Conservation (phyloP, 1,140 invertebrate genomes). For the Heliconius hermathena region DNA sequence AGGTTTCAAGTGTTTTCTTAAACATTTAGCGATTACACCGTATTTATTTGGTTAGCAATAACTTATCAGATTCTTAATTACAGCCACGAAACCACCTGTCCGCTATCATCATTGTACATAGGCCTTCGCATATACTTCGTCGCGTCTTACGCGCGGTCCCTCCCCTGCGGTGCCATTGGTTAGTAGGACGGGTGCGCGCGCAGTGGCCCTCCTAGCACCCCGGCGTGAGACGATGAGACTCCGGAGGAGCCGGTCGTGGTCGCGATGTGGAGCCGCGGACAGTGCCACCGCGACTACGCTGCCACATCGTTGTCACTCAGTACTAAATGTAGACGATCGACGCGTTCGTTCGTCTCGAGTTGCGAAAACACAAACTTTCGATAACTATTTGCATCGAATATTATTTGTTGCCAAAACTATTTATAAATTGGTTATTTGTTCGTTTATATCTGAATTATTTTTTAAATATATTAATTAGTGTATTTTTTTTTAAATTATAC, state of each 20-base stretch:
- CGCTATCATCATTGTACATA: constrained; percentile 80
- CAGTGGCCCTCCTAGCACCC: constrained; percentile 70
- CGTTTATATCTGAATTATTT: constrained; percentile 13
- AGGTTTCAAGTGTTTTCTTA: constrained; percentile 65
- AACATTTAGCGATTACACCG: constrained; percentile 66
- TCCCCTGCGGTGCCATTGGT: constrained; percentile 73
- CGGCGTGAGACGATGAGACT: constrained; percentile 64
- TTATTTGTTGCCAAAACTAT: neutral
- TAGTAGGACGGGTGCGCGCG: constrained; percentile 64
- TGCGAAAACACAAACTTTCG: constrained; percentile 31
- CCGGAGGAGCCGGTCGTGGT: constrained; percentile 69
- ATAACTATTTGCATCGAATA: neutral
- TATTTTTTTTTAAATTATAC: neutral
- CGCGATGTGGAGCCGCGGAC: constrained; percentile 66
- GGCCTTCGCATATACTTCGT: constrained; percentile 81
- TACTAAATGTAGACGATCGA: constrained; percentile 41
- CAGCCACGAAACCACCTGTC: constrained; percentile 79
- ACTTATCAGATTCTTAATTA: constrained; percentile 79
- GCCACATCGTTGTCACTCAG: constrained; percentile 48
- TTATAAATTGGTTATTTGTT: neutral
- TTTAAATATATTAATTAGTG: constrained; percentile 31
- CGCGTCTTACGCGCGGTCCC: constrained; percentile 77
- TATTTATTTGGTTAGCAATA: constrained; percentile 75
- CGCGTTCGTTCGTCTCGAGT: constrained; percentile 41
- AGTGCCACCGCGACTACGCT: constrained; percentile 67